Evolutionary conservation across 2,888 invertebrate species (phyloP).

Genomic region (Tetanocera ferruginea): DNA sequence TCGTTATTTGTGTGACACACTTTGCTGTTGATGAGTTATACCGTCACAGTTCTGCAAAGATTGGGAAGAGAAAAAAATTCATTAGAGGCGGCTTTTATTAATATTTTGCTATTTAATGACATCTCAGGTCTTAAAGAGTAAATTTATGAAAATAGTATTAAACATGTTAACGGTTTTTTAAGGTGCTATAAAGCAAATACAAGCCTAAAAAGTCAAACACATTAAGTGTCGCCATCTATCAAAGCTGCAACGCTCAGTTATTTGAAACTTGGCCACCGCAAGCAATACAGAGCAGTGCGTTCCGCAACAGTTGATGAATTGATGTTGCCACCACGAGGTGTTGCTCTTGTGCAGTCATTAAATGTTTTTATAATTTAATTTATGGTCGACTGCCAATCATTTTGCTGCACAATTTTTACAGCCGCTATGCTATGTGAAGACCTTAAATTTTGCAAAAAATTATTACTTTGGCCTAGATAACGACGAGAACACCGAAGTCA

Average conservation of each 20-base stretch:
- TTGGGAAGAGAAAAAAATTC: background rate
- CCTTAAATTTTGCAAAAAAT: conserved; percentile 50
- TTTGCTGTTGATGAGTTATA: conserved; percentile 20
- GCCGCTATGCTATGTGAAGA: background rate
- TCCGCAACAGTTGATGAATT: background rate
- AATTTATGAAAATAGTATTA: too few relatives aligned
- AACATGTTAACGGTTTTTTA: background rate
- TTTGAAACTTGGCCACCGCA: background rate
- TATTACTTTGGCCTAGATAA: conserved; percentile 63
- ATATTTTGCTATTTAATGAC: too few relatives aligned
- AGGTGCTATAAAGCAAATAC: background rate
- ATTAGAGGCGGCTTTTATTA: background rate
- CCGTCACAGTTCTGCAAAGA: conserved; percentile 27
- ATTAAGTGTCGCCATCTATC: background rate
- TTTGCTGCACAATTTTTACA: conserved; percentile 9
- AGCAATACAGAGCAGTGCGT: background rate
- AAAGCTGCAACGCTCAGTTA: background rate
- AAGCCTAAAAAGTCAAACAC: background rate
- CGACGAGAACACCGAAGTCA: conserved; percentile 1
- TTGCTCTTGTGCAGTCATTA: background rate
- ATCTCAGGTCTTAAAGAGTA: too few relatives aligned
- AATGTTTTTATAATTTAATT: conserved; percentile 19
- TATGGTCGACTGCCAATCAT: conserved; percentile 24
- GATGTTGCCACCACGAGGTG: background rate
- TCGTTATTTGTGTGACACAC: background rate